Evolutionary conservation across 2,797 vertebrate genomes (phyloP).

Genomic region (Enteromius mattozi): DNA sequence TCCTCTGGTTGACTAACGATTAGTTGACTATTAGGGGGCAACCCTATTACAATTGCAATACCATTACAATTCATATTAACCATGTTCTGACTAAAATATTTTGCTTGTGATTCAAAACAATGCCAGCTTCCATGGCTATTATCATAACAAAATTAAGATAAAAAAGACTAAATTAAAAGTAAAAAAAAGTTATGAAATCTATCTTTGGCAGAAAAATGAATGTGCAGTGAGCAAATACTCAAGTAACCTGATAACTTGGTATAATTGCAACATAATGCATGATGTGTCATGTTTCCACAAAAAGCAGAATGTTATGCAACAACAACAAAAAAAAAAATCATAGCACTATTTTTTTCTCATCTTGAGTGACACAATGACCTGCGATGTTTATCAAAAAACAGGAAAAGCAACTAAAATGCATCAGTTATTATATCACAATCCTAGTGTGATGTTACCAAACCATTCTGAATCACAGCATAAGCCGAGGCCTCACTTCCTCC

Average conservation of each 20-base stretch:
- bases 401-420: neutral
- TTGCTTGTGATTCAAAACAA: too few relatives aligned
- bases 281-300: neutral
- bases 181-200: neutral
- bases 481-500: neutral
- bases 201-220: neutral
- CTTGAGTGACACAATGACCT: neutral
- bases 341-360: neutral
- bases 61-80: neutral
- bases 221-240: neutral
- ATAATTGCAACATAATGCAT: neutral
- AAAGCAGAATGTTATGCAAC: neutral
- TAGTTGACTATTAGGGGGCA: too few relatives aligned
- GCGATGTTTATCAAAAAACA: neutral
- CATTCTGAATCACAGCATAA: neutral
- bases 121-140: too few relatives aligned
- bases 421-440: neutral
- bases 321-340: neutral
- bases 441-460: neutral
- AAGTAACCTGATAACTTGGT: neutral
- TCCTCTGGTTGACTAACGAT: too few relatives aligned
- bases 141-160: too few relatives aligned
- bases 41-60: neutral
- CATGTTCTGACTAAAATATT: too few relatives aligned
- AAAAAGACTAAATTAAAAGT: neutral